Conservation (phyloP, 2,797 vertebrate genomes). For the Tokudaia tokunoshimensis region DNA sequence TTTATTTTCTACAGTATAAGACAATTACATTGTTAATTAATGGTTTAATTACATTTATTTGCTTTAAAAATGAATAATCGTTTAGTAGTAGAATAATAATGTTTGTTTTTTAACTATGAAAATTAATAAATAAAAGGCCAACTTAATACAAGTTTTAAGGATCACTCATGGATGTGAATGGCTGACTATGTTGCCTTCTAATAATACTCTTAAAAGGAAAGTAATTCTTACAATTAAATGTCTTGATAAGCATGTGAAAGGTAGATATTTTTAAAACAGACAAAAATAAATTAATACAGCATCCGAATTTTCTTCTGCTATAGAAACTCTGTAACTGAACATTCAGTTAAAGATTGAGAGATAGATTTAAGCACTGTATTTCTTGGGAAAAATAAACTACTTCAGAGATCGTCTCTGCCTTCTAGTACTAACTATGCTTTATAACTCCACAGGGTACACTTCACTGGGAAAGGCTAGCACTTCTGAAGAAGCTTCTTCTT, state of each 20-base stretch:
- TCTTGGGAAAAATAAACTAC: slow-evolving; percentile 59
- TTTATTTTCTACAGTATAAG: neutral
- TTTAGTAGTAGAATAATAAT: neutral
- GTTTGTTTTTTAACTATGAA: neutral
- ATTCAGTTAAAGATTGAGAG: slow-evolving; percentile 56
- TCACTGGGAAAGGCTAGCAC: slow-evolving; percentile 41
- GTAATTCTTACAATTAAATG: neutral
- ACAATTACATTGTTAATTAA: slow-evolving; percentile 23
- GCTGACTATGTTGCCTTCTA: neutral
- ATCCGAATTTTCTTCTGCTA: neutral
- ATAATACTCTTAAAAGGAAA: neutral
- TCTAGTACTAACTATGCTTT: slow-evolving; percentile 66
- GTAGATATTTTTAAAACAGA: neutral
- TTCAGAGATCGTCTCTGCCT: slow-evolving; percentile 25
- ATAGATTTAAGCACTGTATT: slow-evolving; percentile 51
- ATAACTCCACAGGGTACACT: slow-evolving; percentile 60
- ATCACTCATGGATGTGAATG: neutral
- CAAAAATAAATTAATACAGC: neutral
- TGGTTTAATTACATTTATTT: neutral
- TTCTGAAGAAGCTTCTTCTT: slow-evolving; percentile 23
- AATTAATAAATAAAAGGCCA: neutral
- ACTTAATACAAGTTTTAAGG: neutral
- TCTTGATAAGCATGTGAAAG: neutral
- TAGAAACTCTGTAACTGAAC: neutral
- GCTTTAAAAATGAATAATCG: neutral